Evolutionary conservation across 1,140 invertebrate genomes (phyloP), one percentile per base, ranked within the genome.

Genomic region (Atta cephalotes): DNA sequence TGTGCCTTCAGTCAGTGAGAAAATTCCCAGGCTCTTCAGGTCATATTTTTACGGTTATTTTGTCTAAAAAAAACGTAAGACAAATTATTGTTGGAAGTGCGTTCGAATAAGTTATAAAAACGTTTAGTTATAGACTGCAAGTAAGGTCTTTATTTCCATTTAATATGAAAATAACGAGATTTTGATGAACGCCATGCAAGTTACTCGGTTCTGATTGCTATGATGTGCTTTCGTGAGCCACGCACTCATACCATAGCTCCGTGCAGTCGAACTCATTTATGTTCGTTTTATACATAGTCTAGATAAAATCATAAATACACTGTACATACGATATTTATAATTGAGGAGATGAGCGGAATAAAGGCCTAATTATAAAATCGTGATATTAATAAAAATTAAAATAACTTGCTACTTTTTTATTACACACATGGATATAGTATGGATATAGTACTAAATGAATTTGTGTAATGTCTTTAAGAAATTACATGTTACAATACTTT

Each of bases 181-280:
- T 78, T 71, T 72, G 68, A 66, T 62, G 77, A 60, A 74, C 71
- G 49, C 28, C 72, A 28, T 51, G 76, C 49, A 51, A 77, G 28
- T 60, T 68, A 79, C 62, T 77, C 84, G 88, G 65, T 89, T 78
- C 79, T 77, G 63, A 81, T 85, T 70, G 65, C 56, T 77, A 81
- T 79, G 56, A 25, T 39, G 56, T 72, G 80, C 66, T 68, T 77
- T 88, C 86, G 28, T 66, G 80, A 74, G 68, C 66, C 88, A 60
- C 66, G 66, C 72, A 62, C 71, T 72, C 68, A 74, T 89, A 31
- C 28, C 18, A 51, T 56, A 18, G 9, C 21, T 6, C 25, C 18
- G 28, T 51, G 45, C 16, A 76, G 56, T 84, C 78, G 62, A 51
- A 45, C 25, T 65, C 72, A 79, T 79, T 89, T 68, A 72, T 70